These are phyloP conservation scores for Geopemphigus sp. DNA, from an alignment of 1,140 invertebrate species.

Conservation along the genomic window DNA sequence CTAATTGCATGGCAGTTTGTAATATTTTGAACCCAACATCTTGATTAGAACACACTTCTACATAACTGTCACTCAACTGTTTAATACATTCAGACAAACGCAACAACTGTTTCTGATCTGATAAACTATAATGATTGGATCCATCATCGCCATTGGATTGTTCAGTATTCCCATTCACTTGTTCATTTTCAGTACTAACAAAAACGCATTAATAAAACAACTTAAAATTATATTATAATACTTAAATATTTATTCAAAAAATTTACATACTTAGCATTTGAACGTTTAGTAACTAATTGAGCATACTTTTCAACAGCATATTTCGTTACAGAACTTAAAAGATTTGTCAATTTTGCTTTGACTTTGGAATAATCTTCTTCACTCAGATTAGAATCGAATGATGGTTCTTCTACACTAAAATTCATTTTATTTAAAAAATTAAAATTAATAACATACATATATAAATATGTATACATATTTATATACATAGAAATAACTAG, in stretches of 20 bases:
- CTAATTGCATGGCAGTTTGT: conserved; percentile 39
- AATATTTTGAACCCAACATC: conserved; percentile 41
- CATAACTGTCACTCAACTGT: conserved; percentile 29
- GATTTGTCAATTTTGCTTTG: conserved; percentile 69
- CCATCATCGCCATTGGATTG: conserved; percentile 12
- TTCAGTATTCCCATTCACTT: conserved; percentile 12
- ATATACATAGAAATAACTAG: neutral
- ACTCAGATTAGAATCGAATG: conserved; percentile 68
- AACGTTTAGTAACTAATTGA: conserved; percentile 58
- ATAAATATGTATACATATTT: no score
- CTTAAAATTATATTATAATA: neutral
- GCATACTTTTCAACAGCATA: conserved; percentile 89
- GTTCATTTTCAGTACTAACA: conserved; percentile 24
- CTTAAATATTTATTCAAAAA: neutral
- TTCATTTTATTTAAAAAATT: neutral
- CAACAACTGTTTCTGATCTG: conserved; percentile 40
- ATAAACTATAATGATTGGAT: conserved; percentile 30
- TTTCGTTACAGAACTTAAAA: conserved; percentile 78
- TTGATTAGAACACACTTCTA: conserved; percentile 42
- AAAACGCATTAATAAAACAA: neutral
- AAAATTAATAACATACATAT: neutral
- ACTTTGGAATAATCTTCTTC: conserved; percentile 69
- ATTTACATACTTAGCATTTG: conserved; percentile 35
- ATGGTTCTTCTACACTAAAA: conserved; percentile 39
- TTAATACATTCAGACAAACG: conserved; percentile 36